phyloP scores from a whole-genome alignment of 1,140 invertebrate genomes.

The Euglossa dilemma region DNA sequence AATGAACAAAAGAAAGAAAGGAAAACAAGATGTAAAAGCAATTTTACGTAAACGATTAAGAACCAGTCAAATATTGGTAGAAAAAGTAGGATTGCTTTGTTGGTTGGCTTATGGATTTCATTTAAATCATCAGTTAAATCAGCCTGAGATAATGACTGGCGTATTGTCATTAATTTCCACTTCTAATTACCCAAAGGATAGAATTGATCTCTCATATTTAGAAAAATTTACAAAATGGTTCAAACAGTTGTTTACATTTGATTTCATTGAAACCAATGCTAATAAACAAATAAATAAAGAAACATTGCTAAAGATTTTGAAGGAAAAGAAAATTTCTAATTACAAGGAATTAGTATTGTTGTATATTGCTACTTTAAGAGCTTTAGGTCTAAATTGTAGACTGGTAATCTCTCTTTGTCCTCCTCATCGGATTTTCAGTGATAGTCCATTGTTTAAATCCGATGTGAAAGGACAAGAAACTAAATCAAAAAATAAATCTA shows the following conservation, averaged over 20 bases:
- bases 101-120: conserved; percentile 91
- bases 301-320: conserved; percentile 84
- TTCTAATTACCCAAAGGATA: conserved; percentile 87
- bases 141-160: conserved; percentile 85
- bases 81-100: conserved; percentile 93
- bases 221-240: conserved; percentile 91
- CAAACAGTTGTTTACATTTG: conserved; percentile 84
- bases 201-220: conserved; percentile 88
- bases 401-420: conserved; percentile 87
- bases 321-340: conserved; percentile 84
- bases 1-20: conserved; percentile 84
- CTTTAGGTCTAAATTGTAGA: conserved; percentile 90
- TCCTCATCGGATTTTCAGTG: conserved; percentile 68
- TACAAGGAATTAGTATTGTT: conserved; percentile 88
- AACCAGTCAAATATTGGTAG: conserved; percentile 90
- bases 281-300: conserved; percentile 73
- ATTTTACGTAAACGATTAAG: conserved; percentile 84
- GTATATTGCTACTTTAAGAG: conserved; percentile 89
- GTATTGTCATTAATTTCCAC: conserved; percentile 89
- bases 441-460: conserved; percentile 82
- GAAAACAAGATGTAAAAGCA: conserved; percentile 84
- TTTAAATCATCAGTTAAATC: conserved; percentile 88
- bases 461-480: conserved; percentile 84
- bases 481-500: conserved; percentile 80
- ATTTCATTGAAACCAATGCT: conserved; percentile 80